phyloP scores from a whole-genome alignment of 1,140 invertebrate species.

The Orchestia grillus region DNA sequence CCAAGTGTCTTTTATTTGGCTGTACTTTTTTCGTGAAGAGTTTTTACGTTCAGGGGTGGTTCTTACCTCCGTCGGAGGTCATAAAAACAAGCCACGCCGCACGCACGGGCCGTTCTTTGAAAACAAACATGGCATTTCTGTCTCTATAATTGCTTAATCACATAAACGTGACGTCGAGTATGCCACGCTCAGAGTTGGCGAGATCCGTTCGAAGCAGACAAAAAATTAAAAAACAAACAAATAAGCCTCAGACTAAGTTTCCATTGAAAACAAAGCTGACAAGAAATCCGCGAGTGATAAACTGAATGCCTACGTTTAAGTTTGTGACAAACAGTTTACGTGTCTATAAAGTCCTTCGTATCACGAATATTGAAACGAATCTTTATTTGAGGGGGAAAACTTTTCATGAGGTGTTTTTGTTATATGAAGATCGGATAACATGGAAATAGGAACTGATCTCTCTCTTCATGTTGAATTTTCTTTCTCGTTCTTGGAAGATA shows the following conservation, averaged over 20 bases:
- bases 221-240: background rate
- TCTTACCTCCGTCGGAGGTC: background rate
- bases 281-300: background rate
- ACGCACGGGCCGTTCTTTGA: background rate
- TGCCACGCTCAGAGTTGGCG: background rate
- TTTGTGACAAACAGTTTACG: too few relatives aligned
- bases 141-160: constrained; percentile 1
- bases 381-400: background rate
- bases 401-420: background rate
- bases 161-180: background rate
- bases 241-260: background rate
- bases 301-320: background rate
- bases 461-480: background rate
- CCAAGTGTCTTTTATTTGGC: background rate
- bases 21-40: background rate
- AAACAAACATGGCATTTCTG: background rate
- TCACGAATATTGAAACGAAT: background rate
- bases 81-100: background rate
- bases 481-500: background rate
- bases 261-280: background rate
- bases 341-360: too few relatives aligned
- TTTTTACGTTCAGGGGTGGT: background rate
- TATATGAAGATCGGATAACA: background rate
- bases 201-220: background rate
- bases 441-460: background rate